Percentiles rank a stretch among this genome's conserved stretches.
phyloP scores from a whole-genome alignment of 1,140 invertebrate genomes.

The Drosophila melanica region DNA sequence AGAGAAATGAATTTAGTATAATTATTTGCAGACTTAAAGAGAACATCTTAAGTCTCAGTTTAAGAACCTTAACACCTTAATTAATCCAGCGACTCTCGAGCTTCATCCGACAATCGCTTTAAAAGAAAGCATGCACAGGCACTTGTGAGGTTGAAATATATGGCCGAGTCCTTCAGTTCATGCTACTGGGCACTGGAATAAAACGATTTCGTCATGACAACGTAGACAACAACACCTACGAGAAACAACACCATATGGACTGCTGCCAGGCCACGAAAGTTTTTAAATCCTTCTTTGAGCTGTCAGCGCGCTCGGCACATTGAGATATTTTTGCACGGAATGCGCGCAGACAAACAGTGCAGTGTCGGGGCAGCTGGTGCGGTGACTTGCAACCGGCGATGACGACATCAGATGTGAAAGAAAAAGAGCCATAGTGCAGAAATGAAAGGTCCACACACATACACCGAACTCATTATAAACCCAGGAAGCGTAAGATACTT shows the following conservation, averaged over 20 bases:
- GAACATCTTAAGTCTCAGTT: no score
- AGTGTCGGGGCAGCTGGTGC: background rate
- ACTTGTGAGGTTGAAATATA: constrained; percentile 1
- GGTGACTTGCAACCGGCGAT: background rate
- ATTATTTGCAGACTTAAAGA: no score
- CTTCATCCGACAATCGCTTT: background rate
- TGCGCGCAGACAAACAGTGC: constrained; percentile 36
- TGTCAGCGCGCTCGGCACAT: constrained; percentile 61
- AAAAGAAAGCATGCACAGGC: background rate
- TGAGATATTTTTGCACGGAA: constrained; percentile 63
- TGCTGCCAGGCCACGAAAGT: constrained; percentile 33
- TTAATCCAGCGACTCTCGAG: background rate
- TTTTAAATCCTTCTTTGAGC: constrained; percentile 64
- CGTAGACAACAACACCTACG: constrained; percentile 45
- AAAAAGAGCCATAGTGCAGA: constrained; percentile 27
- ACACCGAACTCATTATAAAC: constrained; percentile 71
- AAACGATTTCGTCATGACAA: constrained; percentile 17
- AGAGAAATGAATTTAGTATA: no score
- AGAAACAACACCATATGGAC: constrained; percentile 51
- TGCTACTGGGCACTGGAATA: constrained; percentile 1
- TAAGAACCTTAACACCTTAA: no score
- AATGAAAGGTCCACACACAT: constrained; percentile 47
- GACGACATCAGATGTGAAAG: constrained; percentile 42
- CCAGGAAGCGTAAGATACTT: constrained; percentile 63
- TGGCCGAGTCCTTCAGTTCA: constrained; percentile 8